phyloP scores from a whole-genome alignment of 2,888 invertebrate species.

The Trichopoda pennipes region DNA sequence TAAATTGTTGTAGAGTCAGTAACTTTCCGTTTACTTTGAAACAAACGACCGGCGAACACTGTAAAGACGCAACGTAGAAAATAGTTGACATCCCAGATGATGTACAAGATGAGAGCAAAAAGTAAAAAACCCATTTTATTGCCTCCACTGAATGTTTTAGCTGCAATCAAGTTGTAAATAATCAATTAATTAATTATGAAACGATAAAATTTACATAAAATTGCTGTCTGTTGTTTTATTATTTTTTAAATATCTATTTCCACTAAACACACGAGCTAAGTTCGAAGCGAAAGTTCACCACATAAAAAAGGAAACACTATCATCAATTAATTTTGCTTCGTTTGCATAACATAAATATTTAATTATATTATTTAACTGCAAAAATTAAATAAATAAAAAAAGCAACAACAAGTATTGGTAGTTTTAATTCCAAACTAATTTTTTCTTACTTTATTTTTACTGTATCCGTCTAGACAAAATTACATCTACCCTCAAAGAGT shows the following conservation, averaged over 20 bases:
- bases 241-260: background rate
- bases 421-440: no score
- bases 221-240: no score
- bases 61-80: conserved; percentile 88
- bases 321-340: background rate
- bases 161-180: conserved; percentile 5
- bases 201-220: conserved; percentile 33
- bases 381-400: no score
- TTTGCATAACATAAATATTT: no score
- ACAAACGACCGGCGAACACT: conserved; percentile 86
- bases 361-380: background rate
- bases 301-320: background rate
- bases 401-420: no score
- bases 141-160: background rate
- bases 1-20: conserved; percentile 87
- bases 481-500: conserved; percentile 11
- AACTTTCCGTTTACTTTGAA: conserved; percentile 86
- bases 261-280: conserved; percentile 2
- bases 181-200: conserved; percentile 28
- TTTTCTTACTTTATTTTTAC: background rate
- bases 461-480: background rate
- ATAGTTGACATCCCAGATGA: conserved; percentile 90
- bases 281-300: conserved; percentile 25
- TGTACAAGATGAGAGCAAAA: conserved; percentile 83
- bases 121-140: conserved; percentile 75